Evolutionary conservation across 2,797 vertebrate genomes (phyloP), one percentile per base, ranked within the genome.

Genomic region (Leptodactylus fallax): DNA sequence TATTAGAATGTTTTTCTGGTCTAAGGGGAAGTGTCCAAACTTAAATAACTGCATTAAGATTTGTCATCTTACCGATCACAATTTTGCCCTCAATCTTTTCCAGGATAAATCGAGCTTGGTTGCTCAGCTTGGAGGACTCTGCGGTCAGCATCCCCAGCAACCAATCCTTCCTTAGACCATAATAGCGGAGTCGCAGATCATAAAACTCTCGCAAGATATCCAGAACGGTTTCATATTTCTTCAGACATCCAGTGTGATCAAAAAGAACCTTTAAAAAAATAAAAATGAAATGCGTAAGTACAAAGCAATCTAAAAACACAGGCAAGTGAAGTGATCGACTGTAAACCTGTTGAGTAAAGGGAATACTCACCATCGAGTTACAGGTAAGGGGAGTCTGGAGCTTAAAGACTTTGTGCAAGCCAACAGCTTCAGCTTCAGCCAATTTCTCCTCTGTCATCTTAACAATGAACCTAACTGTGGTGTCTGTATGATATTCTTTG

Each of bases 41-140:
- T 25, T 69, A 69, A 25, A 27, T 7, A 71, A 71, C 27, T 71
- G 23, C 7, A 36, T 27, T 12, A 16, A 36, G 7, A 1, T 71
- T 71, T 45, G 36, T 36, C 2, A 16, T 7, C 74, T 23, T 91
- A 99, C 98, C 98, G 0, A 99, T 99, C 51, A 99, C 95, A 71
- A 99, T 94, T 87, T 92, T 97, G 91, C 98, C 98, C 85, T 99
- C 91, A 90, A 99, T 98, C 93, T 99, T 99, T 94, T 99, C 98
- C 92, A 99, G 94, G 92, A 99, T 99, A 95, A 99, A 99, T 51
- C 98, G 98, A 65, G 98, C 98, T 94, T 99, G 98, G 92, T 98
- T 99, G 93, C 94, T 97, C 88, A 99, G 95, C 90, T 95, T 98
- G 49, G 96, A 90, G 25, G 95, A 95, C 91, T 99, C 98, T 0